Conservation (phyloP, 2,888 invertebrate genomes). For the Malthinus seriepunctatus region DNA sequence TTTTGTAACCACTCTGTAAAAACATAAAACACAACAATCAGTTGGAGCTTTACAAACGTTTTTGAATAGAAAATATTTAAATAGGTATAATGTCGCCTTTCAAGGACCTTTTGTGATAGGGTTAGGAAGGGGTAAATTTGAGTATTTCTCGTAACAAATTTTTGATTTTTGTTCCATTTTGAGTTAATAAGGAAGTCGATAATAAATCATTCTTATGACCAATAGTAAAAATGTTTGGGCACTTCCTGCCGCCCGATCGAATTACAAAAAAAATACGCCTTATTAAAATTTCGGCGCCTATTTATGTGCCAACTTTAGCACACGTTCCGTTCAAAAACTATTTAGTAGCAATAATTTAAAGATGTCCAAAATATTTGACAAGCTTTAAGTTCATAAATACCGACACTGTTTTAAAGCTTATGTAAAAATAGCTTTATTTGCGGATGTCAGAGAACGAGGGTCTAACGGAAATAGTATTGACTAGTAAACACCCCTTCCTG, state of each 20-base stretch:
- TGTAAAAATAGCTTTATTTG: conserved; percentile 35
- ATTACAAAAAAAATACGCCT: conserved; percentile 1
- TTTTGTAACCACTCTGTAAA: neutral
- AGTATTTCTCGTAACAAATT: too few relatives aligned
- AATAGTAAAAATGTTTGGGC: neutral
- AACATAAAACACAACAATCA: neutral
- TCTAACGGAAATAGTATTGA: conserved; percentile 42
- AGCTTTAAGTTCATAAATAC: neutral
- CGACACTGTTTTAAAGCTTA: conserved; percentile 20
- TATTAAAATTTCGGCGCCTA: conserved; percentile 10
- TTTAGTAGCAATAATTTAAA: conserved; percentile 2
- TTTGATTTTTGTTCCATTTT: too few relatives aligned
- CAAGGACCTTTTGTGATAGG: too few relatives aligned
- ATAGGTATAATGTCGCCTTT: too few relatives aligned
- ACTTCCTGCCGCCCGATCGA: conserved; percentile 10
- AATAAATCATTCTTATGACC: too few relatives aligned
- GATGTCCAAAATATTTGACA: conserved; percentile 3
- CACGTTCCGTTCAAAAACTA: neutral
- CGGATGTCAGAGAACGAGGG: conserved; percentile 35
- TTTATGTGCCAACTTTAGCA: conserved; percentile 5
- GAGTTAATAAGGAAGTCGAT: too few relatives aligned
- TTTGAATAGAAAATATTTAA: too few relatives aligned
- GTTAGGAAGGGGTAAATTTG: too few relatives aligned
- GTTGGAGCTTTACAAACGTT: too few relatives aligned
- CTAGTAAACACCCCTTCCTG: conserved; percentile 48